Evolutionary conservation across 1,140 invertebrate species (phyloP).

Genomic region (Trichogramma pretiosum): DNA sequence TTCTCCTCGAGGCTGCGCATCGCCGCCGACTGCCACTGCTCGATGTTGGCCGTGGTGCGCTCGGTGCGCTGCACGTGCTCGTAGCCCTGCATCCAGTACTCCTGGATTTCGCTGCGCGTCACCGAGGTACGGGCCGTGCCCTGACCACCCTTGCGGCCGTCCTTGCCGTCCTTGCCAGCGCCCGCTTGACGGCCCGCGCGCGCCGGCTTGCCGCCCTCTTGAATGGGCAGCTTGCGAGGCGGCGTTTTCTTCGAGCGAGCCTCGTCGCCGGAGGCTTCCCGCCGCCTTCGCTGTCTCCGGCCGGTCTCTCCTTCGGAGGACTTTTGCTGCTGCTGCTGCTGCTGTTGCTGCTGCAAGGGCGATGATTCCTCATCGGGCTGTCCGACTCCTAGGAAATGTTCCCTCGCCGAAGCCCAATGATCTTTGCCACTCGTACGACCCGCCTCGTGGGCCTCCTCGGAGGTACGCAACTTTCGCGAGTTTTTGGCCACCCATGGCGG

Average conservation of each 20-base stretch:
- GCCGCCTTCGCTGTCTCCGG: conserved; percentile 24
- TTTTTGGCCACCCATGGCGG: conserved; percentile 35
- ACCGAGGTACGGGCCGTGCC: conserved; percentile 11
- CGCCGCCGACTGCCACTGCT: conserved; percentile 16
- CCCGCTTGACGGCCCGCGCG: neutral
- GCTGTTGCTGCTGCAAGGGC: neutral
- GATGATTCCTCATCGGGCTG: neutral
- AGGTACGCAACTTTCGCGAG: conserved; percentile 30
- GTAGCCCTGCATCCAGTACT: conserved; percentile 19
- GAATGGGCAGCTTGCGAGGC: conserved; percentile 3
- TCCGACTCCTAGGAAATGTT: conserved; percentile 35
- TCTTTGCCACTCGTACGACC: too few species aligned
- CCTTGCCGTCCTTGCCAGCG: neutral
- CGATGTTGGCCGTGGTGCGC: conserved; percentile 17
- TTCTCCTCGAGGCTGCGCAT: conserved; percentile 23
- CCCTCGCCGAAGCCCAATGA: conserved; percentile 40
- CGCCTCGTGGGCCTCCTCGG: too few species aligned
- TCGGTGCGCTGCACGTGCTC: conserved; percentile 17
- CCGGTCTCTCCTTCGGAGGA: conserved; percentile 29
- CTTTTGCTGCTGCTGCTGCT: conserved; percentile 19
- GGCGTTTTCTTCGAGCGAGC: conserved; percentile 4
- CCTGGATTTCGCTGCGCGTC: conserved; percentile 17
- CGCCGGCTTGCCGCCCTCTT: neutral
- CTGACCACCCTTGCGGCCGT: neutral
- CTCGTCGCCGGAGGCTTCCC: conserved; percentile 18